Evolutionary conservation across 2,113 vertebrate species (phyloP).

Genomic region (Taurulus bubalis): DNA sequence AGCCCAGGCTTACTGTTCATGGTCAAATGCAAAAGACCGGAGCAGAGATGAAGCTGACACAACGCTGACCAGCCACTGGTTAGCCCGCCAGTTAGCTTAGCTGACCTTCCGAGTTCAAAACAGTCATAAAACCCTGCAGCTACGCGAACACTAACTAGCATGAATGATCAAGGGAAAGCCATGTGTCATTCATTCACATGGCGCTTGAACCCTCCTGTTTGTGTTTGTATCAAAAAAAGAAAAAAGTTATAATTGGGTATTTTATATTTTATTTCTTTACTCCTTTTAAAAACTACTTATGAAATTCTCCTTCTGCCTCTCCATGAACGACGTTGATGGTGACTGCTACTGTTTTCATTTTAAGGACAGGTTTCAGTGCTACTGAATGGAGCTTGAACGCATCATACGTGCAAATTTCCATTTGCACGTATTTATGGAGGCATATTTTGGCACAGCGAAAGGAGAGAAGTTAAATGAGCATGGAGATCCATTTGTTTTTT

Average conservation of each 20-base stretch:
- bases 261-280: too few relatives aligned
- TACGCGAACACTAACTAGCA: constrained; percentile 2
- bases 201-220: neutral
- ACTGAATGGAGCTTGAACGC: too few relatives aligned
- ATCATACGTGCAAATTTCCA: too few relatives aligned
- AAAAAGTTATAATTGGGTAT: too few relatives aligned
- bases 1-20: neutral
- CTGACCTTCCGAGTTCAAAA: constrained; percentile 45
- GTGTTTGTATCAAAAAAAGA: neutral
- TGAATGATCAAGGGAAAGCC: constrained; percentile 12
- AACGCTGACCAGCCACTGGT: neutral
- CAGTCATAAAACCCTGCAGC: constrained; percentile 33
- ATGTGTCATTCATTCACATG: neutral
- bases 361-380: too few relatives aligned
- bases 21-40: neutral
- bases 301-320: too few relatives aligned
- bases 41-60: neutral
- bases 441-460: neutral
- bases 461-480: neutral
- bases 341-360: too few relatives aligned
- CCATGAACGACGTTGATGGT: too few relatives aligned
- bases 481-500: neutral
- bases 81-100: neutral
- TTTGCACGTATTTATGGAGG: neutral
- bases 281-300: too few relatives aligned